A percentile compares a stretch with the other conserved stretches of the same genome.
These are phyloP conservation scores for Crenichthys baileyi DNA, from an alignment of 2,797 vertebrate species.

Conservation along the genomic window DNA sequence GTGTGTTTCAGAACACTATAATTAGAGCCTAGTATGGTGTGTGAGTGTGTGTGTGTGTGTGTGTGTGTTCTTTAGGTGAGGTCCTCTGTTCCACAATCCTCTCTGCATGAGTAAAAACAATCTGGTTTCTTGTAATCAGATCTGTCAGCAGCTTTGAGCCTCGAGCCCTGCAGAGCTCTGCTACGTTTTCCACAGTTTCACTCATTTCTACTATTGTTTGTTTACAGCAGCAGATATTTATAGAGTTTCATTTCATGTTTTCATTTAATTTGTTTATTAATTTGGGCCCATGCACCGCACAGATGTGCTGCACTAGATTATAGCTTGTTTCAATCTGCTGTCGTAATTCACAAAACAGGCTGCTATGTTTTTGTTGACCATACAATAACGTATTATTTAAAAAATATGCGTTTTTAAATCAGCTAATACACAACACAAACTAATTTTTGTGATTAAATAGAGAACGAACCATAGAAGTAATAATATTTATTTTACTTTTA, in stretches of 20 bases:
- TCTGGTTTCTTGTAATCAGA: constrained; percentile 15
- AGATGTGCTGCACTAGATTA: too few species aligned
- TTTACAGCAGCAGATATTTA: background rate
- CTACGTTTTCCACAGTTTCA: background rate
- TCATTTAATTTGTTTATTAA: too few species aligned
- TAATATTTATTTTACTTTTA: background rate
- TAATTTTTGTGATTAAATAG: background rate
- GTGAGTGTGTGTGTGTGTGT: background rate
- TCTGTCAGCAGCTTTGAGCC: constrained; percentile 2
- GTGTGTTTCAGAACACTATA: constrained; percentile 45
- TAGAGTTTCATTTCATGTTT: background rate
- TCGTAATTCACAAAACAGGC: background rate
- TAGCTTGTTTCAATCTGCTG: too few species aligned
- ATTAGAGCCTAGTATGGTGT: constrained; percentile 33
- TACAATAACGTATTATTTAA: background rate
- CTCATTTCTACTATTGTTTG: background rate
- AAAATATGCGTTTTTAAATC: background rate
- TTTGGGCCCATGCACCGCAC: background rate
- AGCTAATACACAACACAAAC: background rate
- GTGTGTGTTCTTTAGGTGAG: constrained; percentile 26
- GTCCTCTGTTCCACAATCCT: constrained; percentile 26
- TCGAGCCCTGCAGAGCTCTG: background rate
- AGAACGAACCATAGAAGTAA: background rate
- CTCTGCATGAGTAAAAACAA: background rate
- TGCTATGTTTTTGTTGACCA: background rate